Evolutionary conservation across 1,140 invertebrate species (phyloP).

Genomic region (Monochamus saltuarius): DNA sequence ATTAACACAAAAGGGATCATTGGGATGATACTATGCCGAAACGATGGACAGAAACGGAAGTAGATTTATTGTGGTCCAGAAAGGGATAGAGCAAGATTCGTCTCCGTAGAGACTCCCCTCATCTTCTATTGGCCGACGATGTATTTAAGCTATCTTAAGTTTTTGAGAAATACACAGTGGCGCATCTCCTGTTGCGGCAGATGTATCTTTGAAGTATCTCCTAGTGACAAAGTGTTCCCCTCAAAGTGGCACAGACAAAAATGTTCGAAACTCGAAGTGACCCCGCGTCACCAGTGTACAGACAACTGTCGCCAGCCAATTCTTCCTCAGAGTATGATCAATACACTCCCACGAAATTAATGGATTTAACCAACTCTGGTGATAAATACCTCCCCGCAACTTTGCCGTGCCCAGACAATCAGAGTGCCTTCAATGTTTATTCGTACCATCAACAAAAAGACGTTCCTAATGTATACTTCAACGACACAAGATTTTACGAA

Average conservation of each 20-base stretch:
- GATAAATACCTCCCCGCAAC: conserved; percentile 44
- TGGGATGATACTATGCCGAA: conserved; percentile 15
- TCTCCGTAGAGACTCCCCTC: conserved; percentile 24
- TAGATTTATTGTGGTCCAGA: conserved; percentile 2
- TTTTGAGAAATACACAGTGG: conserved; percentile 29
- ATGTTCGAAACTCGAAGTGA: conserved; percentile 44
- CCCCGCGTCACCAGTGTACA: conserved; percentile 37
- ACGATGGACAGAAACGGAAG: conserved; percentile 21
- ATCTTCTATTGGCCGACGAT: conserved; percentile 32
- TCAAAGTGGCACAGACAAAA: conserved; percentile 10
- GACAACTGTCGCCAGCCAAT: conserved; percentile 17
- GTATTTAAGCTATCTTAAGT: conserved; percentile 32
- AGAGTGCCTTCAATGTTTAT: conserved; percentile 29
- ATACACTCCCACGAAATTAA: conserved; percentile 39
- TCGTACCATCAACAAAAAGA: conserved; percentile 21
- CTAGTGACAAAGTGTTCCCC: conserved; percentile 23
- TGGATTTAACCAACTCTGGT: conserved; percentile 47
- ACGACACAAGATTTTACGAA: conserved; percentile 31
- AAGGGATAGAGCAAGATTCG: conserved; percentile 7
- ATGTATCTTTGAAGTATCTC: conserved; percentile 9
- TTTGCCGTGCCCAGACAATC: conserved; percentile 31
- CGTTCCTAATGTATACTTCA: conserved; percentile 8
- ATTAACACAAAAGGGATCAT: background rate
- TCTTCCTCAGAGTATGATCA: conserved; percentile 37
- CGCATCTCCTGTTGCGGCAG: conserved; percentile 17